These are phyloP conservation scores for Propsilocerus akamusi DNA, from an alignment of 1,140 invertebrate genomes.

Conservation along the genomic window DNA sequence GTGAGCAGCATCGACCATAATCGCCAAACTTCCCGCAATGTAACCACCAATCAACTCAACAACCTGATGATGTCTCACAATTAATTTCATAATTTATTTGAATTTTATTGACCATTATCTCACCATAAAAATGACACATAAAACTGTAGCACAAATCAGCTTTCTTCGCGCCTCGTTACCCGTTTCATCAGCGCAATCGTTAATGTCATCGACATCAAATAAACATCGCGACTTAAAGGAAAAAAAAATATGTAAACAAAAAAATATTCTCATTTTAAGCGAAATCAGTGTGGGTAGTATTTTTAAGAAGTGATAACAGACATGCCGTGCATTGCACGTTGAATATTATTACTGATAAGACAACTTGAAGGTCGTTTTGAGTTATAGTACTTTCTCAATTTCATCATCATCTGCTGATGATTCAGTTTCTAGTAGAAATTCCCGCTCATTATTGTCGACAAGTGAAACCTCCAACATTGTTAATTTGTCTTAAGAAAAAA, in stretches of 20 bases:
- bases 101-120: too few species aligned
- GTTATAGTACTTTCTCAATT: not conserved
- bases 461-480: too few species aligned
- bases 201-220: not conserved
- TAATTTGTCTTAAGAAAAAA: too few species aligned
- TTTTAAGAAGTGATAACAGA: not conserved
- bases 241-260: not conserved
- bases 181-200: too few species aligned
- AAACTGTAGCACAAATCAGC: not conserved
- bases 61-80: too few species aligned
- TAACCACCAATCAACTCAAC: constrained; percentile 55
- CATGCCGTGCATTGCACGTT: not conserved
- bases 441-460: too few species aligned
- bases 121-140: not conserved
- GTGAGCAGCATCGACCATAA: constrained; percentile 72
- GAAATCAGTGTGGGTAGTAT: not conserved
- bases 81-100: too few species aligned
- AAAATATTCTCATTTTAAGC: not conserved
- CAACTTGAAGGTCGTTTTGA: not conserved
- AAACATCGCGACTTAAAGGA: too few species aligned
- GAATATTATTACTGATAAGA: not conserved
- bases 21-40: constrained; percentile 58
- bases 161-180: not conserved
- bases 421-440: too few species aligned
- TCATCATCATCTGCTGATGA: too few species aligned